phyloP scores from a whole-genome alignment of 2,888 invertebrate genomes.

The Apodemia zela region DNA sequence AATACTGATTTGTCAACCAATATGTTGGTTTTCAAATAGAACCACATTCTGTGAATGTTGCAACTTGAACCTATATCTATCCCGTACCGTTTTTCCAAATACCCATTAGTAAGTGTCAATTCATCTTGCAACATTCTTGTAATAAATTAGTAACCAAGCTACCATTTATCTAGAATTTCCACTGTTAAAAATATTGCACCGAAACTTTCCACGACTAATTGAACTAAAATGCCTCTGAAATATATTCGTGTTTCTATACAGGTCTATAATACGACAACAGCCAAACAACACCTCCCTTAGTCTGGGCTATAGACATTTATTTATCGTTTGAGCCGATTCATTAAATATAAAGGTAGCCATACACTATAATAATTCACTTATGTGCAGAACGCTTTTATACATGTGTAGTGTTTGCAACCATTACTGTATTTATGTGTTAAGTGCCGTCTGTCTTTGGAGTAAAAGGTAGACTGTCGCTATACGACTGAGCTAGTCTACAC shows the following conservation, averaged over 20 bases:
- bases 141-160: conserved; percentile 43
- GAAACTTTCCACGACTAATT: conserved; percentile 37
- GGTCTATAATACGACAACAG: conserved; percentile 52
- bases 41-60: conserved; percentile 54
- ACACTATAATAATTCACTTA: too few relatives aligned
- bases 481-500: too few relatives aligned
- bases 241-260: conserved; percentile 16
- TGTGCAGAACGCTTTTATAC: too few relatives aligned
- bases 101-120: conserved; percentile 32
- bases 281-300: conserved; percentile 45
- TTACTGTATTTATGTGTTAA: too few relatives aligned
- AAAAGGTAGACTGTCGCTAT: too few relatives aligned
- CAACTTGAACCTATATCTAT: conserved; percentile 40
- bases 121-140: conserved; percentile 64
- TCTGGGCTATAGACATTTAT: conserved; percentile 30
- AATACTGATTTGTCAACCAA: conserved; percentile 78
- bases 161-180: conserved; percentile 46
- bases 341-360: too few relatives aligned
- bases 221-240: conserved; percentile 12
- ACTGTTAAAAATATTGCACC: conserved; percentile 64
- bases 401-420: too few relatives aligned
- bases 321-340: too few relatives aligned
- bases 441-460: too few relatives aligned
- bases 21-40: conserved; percentile 66
- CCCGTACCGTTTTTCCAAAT: conserved; percentile 21